Base-by-base conservation (phyloP, 2,797 vertebrate species). In the Tolypeutes matacus region DNA sequence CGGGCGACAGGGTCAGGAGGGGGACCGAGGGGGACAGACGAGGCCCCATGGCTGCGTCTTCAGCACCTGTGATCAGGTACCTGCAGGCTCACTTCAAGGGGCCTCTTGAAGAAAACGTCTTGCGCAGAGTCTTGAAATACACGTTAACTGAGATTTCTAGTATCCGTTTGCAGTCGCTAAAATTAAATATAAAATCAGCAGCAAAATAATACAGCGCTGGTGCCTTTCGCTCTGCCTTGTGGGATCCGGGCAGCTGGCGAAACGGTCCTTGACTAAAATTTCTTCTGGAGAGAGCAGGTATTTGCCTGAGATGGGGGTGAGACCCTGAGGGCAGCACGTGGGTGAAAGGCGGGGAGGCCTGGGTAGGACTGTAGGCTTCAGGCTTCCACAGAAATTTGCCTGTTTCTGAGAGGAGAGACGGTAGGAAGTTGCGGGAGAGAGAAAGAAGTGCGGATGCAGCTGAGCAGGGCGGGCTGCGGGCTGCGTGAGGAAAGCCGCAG, bases 81-180 rank as follows among this genome's bases (percentile, higher is more conserved):
- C n/a, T 9, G 15, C 2, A 14, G 5, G 27, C 46, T 88, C 67
- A 31, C 21, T 23, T 75, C 27, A 8, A 39, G n/a, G 46, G 73
- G 56, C 17, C 42, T 58, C 60, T 49, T 18, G 56, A 76, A 81
- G 70, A 65, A 86, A 80, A n/a, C 80, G 36, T 58, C 56, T 69
- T 64, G 64, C 25, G 46, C 25, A 25, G 95, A 80, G 9, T 9
- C 34, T 36, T 10, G 17, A 49, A 20, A 39, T 39, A 85, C 27
- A 73, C 39, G 64, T 78, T 58, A n/a, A 27, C 39, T 51, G 77
- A 89, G 42, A 75, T 82, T 86, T 89, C 14, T 3, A 7, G 18
- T 60, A 13, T 69, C 56, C 58, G 42, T 72, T 76, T 96, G 93
- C 82, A 77, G 62, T 81, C 72, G 87, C 67, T 64, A 84, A 89